Percentiles rank a stretch among this genome's conserved stretches.
phyloP scores from a whole-genome alignment of 2,888 invertebrate genomes.

The Athalia cordata region DNA sequence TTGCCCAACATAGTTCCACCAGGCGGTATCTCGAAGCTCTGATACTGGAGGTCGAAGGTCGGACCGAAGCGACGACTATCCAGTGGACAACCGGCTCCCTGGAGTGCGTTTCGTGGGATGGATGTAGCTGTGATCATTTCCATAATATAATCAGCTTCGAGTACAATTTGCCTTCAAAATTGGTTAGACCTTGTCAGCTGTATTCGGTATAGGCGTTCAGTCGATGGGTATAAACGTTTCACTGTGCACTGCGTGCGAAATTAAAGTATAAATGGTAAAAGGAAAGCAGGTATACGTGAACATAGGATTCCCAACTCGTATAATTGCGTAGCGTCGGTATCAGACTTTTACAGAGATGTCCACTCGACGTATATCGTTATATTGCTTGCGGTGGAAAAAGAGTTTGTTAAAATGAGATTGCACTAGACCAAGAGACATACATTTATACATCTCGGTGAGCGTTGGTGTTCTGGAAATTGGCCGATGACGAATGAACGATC shows the following conservation, averaged over 20 bases:
- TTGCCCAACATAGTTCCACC: constrained; percentile 27
- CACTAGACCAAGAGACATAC: too few relatives aligned
- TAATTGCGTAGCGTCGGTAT: too few relatives aligned
- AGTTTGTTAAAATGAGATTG: too few relatives aligned
- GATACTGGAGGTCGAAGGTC: constrained; percentile 32
- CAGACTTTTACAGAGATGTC: neutral
- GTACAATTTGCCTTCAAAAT: constrained; percentile 35
- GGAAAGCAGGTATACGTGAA: neutral
- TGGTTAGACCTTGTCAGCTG: constrained; percentile 11
- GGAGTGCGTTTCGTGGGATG: constrained; percentile 39
- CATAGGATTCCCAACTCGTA: too few relatives aligned
- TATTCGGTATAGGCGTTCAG: neutral
- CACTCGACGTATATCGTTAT: neutral
- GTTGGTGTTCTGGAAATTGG: too few relatives aligned
- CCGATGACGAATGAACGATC: too few relatives aligned
- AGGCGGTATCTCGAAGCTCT: constrained; percentile 26
- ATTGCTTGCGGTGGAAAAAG: too few relatives aligned
- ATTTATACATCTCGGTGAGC: too few relatives aligned
- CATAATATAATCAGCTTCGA: constrained; percentile 38
- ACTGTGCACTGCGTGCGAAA: neutral
- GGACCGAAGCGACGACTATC: constrained; percentile 39
- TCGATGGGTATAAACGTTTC: constrained; percentile 6
- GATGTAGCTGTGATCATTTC: constrained; percentile 27
- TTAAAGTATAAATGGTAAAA: neutral
- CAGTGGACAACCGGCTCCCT: constrained; percentile 29